These are phyloP conservation scores for Hippoglossus stenolepis DNA, from an alignment of 2,113 vertebrate genomes.

Conservation along the genomic window DNA sequence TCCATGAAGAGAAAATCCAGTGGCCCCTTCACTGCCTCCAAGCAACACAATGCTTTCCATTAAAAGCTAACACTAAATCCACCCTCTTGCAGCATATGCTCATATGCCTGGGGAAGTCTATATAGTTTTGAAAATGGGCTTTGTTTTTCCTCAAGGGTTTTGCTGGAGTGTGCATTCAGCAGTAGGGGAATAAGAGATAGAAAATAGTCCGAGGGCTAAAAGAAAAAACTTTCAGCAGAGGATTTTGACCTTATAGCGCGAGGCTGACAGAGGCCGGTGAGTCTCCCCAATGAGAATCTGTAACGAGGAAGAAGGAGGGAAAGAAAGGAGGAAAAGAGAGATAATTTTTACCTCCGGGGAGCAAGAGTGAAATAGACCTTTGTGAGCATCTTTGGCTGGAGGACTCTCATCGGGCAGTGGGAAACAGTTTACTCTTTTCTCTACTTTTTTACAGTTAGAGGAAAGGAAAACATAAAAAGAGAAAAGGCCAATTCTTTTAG, in stretches of 20 bases:
- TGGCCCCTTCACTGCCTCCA: constrained; percentile 37
- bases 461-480: constrained; percentile 28
- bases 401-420: constrained; percentile 35
- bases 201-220: constrained; percentile 64
- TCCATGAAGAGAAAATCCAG: constrained; percentile 29
- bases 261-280: constrained; percentile 47
- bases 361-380: constrained; percentile 47
- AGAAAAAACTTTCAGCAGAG: constrained; percentile 64
- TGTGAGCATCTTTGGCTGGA: constrained; percentile 43
- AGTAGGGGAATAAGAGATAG: constrained; percentile 45
- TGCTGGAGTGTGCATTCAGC: constrained; percentile 42
- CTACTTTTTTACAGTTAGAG: constrained; percentile 16
- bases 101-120: constrained; percentile 51
- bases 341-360: constrained; percentile 52
- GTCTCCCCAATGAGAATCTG: constrained; percentile 58
- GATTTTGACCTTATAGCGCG: constrained; percentile 64
- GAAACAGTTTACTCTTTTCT: constrained; percentile 37
- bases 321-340: constrained; percentile 23
- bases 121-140: constrained; percentile 71
- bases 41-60: constrained; percentile 51
- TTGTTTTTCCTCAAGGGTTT: constrained; percentile 63
- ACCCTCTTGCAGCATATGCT: constrained; percentile 41
- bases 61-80: constrained; percentile 61
- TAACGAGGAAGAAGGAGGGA: constrained; percentile 40
- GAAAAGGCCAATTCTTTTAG: constrained; percentile 26